Evolutionary conservation across 53 echinoderm and acorn worm genomes (phyloP), one percentile per base, ranked within the genome.

Genomic region (Crossaster papposus): DNA sequence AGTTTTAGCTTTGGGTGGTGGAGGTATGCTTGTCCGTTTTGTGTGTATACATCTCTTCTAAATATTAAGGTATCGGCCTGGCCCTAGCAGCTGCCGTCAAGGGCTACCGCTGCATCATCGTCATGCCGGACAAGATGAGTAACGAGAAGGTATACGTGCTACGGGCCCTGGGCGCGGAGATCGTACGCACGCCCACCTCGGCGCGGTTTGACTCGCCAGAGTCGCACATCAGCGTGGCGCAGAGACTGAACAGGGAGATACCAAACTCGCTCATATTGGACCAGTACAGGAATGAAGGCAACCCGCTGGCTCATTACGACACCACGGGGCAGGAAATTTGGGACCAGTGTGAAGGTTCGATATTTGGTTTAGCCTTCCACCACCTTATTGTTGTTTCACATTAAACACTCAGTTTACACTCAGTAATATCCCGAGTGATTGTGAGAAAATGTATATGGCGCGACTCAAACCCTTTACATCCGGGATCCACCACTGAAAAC

Each of bases 81-180:
- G 97, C 97, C 2, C 76, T 97, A 70, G 93, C 93, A 30, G 94
- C 97, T 0, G 97, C 95, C 1, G 95, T 97, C 83, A 95, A 95
- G 55, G 97, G 97, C 3, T 97, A 97, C 54, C 95, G 95, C 7
- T 97, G 97, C 81, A 95, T 97, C 90, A 97, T 97, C 54, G 95
- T 95, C 81, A 95, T 97, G 97, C 97, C 95, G 1, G 97, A 97
- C 32, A 94, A 92, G 83, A 97, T 97, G 97, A 95, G 95, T 64
- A 95, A 89, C 35, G 97, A 97, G 83, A 97, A 97, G 64, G 97
- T 97, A 0, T 94, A 91, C 65, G 89, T 94, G n/a, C 87, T 95
- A 17, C 85, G 95, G n/a, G 97, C 97, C 12, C 94, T 97, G 1
- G 97, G 97, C n/a, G 97, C 97, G 1, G 95, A 95, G 64, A 97